phyloP scores from a whole-genome alignment of 2,888 invertebrate genomes.

The Parnassius glacialis region DNA sequence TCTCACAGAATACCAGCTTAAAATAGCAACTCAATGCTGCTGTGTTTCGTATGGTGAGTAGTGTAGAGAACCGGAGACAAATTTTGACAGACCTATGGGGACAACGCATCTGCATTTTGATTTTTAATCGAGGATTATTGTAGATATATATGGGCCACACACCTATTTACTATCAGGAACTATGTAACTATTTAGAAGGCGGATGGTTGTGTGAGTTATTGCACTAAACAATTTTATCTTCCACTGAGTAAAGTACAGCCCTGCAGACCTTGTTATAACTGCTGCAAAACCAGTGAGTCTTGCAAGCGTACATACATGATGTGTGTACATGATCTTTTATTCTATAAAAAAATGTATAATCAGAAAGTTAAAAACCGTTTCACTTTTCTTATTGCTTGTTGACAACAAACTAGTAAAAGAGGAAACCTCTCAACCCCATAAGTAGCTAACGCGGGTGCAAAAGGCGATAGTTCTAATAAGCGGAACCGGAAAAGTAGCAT shows the following conservation, averaged over 20 bases:
- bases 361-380: not conserved
- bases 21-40: no score
- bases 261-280: conserved; percentile 34
- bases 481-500: conserved; percentile 68
- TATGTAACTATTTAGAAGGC: not conserved
- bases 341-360: no score
- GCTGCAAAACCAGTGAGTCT: conserved; percentile 38
- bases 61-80: no score
- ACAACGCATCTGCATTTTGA: no score
- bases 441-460: conserved; percentile 54
- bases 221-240: conserved; percentile 32
- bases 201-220: conserved; percentile 37
- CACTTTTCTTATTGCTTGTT: conserved; percentile 15
- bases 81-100: no score
- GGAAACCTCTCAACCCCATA: conserved; percentile 33
- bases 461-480: conserved; percentile 70
- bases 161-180: no score
- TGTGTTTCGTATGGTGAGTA: no score
- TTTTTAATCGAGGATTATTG: no score
- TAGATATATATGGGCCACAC: no score
- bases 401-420: conserved; percentile 34
- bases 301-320: conserved; percentile 17
- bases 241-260: conserved; percentile 38
- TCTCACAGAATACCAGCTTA: no score
- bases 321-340: no score